Evolutionary conservation across 35 echinoderm and acorn worm genomes (phyloP).

Genomic region (Amphiura filiformis): DNA sequence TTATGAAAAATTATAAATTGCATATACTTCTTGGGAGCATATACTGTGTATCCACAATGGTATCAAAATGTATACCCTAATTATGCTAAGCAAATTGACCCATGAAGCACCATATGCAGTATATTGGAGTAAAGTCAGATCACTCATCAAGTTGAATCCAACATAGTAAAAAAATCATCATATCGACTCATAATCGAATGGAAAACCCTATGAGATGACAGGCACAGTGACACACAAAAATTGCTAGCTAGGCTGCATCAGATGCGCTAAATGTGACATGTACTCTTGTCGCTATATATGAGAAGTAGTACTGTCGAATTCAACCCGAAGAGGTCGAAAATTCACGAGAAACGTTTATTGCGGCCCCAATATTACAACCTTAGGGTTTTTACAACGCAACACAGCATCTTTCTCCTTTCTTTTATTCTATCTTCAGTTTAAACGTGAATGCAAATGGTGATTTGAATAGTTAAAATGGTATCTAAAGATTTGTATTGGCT

Average conservation of each 20-base stretch:
- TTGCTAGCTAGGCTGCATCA: not conserved
- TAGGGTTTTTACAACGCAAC: not conserved
- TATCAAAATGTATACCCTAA: too few species aligned
- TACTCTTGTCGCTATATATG: not conserved
- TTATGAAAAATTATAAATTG: too few species aligned
- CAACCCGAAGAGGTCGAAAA: not conserved
- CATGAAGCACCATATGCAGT: too few species aligned
- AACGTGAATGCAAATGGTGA: slow-evolving; percentile 4
- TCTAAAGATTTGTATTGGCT: not conserved
- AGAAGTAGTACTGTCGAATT: not conserved
- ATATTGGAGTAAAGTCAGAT: not conserved
- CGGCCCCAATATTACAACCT: slow-evolving; percentile 12
- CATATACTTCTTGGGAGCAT: too few species aligned
- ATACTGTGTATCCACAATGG: too few species aligned
- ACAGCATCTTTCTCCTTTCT: not conserved
- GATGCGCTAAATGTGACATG: not conserved
- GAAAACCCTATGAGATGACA: not conserved
- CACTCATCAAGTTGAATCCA: not conserved
- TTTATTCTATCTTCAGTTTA: not conserved
- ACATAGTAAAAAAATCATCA: not conserved
- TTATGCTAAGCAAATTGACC: too few species aligned
- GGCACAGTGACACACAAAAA: not conserved
- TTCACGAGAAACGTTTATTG: not conserved
- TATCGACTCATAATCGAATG: not conserved
- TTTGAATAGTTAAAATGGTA: not conserved